Conservation (phyloP, 2,797 vertebrate genomes). For the Sciaenops ocellatus region DNA sequence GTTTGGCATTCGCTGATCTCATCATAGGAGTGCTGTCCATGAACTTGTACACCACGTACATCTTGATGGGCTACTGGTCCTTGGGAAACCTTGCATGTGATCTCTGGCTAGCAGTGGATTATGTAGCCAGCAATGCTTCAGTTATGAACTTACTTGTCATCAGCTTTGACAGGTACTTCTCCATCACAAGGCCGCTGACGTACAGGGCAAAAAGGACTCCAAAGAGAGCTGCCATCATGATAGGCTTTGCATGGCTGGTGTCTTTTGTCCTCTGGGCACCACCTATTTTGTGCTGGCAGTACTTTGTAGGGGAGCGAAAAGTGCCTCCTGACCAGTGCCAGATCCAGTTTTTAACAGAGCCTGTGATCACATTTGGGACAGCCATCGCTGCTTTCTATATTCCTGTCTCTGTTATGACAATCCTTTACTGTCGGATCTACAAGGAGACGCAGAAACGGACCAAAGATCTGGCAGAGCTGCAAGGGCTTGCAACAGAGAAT, state of each 20-base stretch:
- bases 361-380: slow-evolving; percentile 97
- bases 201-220: slow-evolving; percentile 97
- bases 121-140: slow-evolving; percentile 98
- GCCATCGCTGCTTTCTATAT: slow-evolving; percentile 99
- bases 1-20: slow-evolving; percentile 97
- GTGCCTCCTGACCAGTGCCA: slow-evolving; percentile 91
- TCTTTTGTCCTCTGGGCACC: slow-evolving; percentile 98
- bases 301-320: slow-evolving; percentile 92
- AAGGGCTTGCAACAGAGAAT: slow-evolving; percentile 89
- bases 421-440: slow-evolving; percentile 98
- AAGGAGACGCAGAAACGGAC: slow-evolving; percentile 97
- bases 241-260: slow-evolving; percentile 95
- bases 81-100: slow-evolving; percentile 96
- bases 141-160: slow-evolving; percentile 99
- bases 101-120: slow-evolving; percentile 97
- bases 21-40: slow-evolving; percentile 98
- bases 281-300: slow-evolving; percentile 98
- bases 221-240: slow-evolving; percentile 95
- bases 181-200: slow-evolving; percentile 96
- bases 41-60: slow-evolving; percentile 98
- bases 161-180: slow-evolving; percentile 99
- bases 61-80: slow-evolving; percentile 96
- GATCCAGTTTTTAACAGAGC: slow-evolving; percentile 97
- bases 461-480: slow-evolving; percentile 96
- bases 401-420: slow-evolving; percentile 97